Evolutionary conservation across 2,797 vertebrate species (phyloP).

Genomic region (Agapornis canus): DNA sequence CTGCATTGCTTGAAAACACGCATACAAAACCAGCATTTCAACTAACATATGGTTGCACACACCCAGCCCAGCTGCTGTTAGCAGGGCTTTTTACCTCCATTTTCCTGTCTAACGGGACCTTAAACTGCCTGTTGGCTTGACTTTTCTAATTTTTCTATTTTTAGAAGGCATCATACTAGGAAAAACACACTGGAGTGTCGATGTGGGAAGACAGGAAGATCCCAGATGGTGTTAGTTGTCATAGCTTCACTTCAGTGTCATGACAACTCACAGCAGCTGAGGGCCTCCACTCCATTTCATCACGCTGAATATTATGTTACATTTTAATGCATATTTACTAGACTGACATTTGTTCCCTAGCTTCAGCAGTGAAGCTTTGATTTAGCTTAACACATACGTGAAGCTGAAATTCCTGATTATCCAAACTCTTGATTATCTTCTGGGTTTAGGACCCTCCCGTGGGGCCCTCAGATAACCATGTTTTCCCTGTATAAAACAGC

Average conservation of each 20-base stretch:
- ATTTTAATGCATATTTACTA: slow-evolving; percentile 7
- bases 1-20: not conserved
- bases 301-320: not conserved
- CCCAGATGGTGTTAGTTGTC: slow-evolving; percentile 44
- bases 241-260: slow-evolving; percentile 2
- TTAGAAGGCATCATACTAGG: not conserved
- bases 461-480: slow-evolving; percentile 23
- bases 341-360: not conserved
- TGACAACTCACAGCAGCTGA: slow-evolving; percentile 33
- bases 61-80: not conserved
- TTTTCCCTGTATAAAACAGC: slow-evolving; percentile 56
- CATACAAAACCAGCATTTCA: not conserved
- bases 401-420: slow-evolving; percentile 37
- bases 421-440: slow-evolving; percentile 24
- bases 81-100: not conserved
- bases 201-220: slow-evolving; percentile 14
- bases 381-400: not conserved
- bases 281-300: not conserved
- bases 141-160: slow-evolving; percentile 14
- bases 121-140: not conserved
- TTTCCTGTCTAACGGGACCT: not conserved
- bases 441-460: slow-evolving; percentile 19
- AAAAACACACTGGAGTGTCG: slow-evolving; percentile 11
- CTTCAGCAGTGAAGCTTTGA: not conserved
- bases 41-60: fast-evolving